Percentiles rank a stretch among this genome's conserved stretches.
Conservation (phyloP, 1,140 invertebrate species). For the Sweltsa coloradensis region DNA sequence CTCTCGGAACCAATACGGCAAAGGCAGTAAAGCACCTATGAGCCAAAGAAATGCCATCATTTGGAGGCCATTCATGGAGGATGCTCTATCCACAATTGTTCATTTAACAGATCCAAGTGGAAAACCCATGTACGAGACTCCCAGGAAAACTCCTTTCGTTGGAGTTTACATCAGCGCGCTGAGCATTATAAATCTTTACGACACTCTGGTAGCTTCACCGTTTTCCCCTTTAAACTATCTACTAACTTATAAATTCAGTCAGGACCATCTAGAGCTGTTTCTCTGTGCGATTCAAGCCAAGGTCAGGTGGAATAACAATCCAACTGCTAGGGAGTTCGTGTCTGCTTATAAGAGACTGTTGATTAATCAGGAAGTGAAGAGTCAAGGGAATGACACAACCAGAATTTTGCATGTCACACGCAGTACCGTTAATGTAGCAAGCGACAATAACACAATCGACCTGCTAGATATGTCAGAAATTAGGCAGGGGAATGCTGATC, state of each 20-base stretch:
- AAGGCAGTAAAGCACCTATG: neutral
- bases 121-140: neutral
- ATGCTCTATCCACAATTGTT: neutral
- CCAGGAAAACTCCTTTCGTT: neutral
- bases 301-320: constrained; percentile 29
- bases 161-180: neutral
- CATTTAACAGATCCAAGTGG: neutral
- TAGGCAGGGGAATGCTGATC: too few species aligned
- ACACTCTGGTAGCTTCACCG: neutral
- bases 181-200: neutral
- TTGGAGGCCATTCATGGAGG: neutral
- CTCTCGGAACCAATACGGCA: neutral
- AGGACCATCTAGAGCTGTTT: constrained; percentile 30
- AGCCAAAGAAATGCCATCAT: neutral
- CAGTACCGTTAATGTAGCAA: too few species aligned
- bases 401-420: too few species aligned
- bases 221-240: constrained; percentile 8
- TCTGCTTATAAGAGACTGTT: constrained; percentile 22
- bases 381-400: too few species aligned
- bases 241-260: constrained; percentile 22
- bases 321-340: constrained; percentile 22
- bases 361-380: constrained; percentile 2
- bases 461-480: too few species aligned
- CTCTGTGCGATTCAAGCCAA: constrained; percentile 24
- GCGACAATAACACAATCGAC: too few species aligned